phyloP scores from a whole-genome alignment of 2,888 invertebrate species.

The Ornithoptera priamus region DNA sequence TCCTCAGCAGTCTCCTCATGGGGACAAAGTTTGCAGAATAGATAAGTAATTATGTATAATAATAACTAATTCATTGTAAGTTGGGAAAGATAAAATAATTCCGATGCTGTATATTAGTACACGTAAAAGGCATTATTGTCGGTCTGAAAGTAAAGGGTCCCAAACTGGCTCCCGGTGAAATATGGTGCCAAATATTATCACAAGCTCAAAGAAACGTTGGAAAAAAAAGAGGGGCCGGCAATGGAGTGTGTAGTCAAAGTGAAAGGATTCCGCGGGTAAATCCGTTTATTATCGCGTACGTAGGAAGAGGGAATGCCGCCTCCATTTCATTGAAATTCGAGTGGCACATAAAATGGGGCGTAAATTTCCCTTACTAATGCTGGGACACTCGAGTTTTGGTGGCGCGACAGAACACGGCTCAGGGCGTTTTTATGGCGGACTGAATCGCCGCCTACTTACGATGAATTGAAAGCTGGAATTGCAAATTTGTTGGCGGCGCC shows the following conservation, averaged over 20 bases:
- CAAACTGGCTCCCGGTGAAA: conserved; percentile 32
- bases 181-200: conserved; percentile 42
- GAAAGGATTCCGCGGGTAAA: conserved; percentile 50
- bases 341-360: conserved; percentile 59
- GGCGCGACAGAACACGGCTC: conserved; percentile 49
- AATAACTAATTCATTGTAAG: background rate
- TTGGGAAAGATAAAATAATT: conserved; percentile 2
- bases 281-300: conserved; percentile 45
- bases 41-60: too few relatives aligned
- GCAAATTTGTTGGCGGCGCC: conserved; percentile 25
- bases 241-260: conserved; percentile 43
- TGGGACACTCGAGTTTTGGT: conserved; percentile 44
- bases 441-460: conserved; percentile 44
- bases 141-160: conserved; percentile 33
- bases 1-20: too few relatives aligned
- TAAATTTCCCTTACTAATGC: conserved; percentile 64
- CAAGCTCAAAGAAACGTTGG: conserved; percentile 38
- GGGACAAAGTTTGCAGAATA: too few relatives aligned
- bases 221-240: conserved; percentile 44
- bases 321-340: conserved; percentile 65
- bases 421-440: conserved; percentile 50
- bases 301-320: conserved; percentile 26
- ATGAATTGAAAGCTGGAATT: conserved; percentile 32
- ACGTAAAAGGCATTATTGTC: conserved; percentile 27
- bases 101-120: conserved; percentile 11